Base-by-base conservation (phyloP, 2,113 vertebrate genomes). In the Neogobius melanostomus region DNA sequence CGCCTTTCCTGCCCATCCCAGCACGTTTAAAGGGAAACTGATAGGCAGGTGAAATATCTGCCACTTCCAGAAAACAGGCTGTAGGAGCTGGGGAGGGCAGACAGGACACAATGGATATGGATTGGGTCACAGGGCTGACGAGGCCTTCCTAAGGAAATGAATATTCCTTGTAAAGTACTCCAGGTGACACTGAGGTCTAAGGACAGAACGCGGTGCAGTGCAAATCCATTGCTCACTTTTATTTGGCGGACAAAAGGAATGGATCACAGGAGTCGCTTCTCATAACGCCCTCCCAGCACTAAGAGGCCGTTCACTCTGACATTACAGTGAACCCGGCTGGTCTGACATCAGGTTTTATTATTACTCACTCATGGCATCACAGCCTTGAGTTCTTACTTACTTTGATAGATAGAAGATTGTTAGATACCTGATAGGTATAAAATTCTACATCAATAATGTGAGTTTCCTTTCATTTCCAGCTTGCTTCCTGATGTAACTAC, bases 31-130 rank as follows among this genome's bases (percentile, higher is more conserved):
- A 90, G 88, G 92, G 89, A 91, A 93, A 92, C 90, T 83, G 91
- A 92, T 92, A 92, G 90, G 89, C 85, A 84, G 83, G 85, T 88
- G 90, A 93, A 92, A 92, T 91, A 91, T 91, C 91, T 90, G 85
- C 85, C 86, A 90, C 89, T 92, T 90, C 87, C 89, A 90, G 81
- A 91, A 91, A 92, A 92, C 90, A 89, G 85, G 85, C 28, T 28
- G 53, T 72, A 89, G 82, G 63, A 85, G 87, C 80, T 52, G 72
- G 77, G 75, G 85, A 92, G 90, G 87, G 83, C 88, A 90, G 86
- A 86, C 88, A 83, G 89, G 88, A 89, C 87, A 88, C 82, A 85
- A 86, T 85, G 86, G 92, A 93, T 92, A 92, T 92, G 90, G 91
- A 92, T 92, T 92, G 88, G 90, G 83, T 91, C 90, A 81, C 90